Conservation (phyloP, 2,797 vertebrate species). For the Emydoidea blandingii region DNA sequence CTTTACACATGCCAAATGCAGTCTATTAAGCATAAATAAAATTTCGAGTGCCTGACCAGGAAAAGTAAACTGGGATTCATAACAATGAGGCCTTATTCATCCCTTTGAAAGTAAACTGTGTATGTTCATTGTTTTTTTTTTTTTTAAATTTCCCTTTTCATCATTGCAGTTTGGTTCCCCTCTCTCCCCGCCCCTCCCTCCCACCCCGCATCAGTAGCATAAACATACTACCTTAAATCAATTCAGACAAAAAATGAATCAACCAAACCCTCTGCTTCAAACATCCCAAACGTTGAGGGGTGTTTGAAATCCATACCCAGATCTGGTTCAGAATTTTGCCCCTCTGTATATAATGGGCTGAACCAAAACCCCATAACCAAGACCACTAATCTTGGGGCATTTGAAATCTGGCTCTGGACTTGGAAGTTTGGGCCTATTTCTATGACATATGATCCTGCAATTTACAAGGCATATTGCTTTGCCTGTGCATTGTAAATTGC, state of each 20-base stretch:
- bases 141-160: slow-evolving; percentile 5
- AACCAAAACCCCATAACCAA: slow-evolving; percentile 58
- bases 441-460: neutral
- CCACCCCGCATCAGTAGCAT: slow-evolving; percentile 58
- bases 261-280: slow-evolving; percentile 21
- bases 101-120: slow-evolving; percentile 75
- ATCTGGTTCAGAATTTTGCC: slow-evolving; percentile 68
- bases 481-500: accelerated
- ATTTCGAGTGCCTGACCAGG: slow-evolving; percentile 81
- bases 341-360: slow-evolving; percentile 46
- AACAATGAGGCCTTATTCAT: slow-evolving; percentile 82
- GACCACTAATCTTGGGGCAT: slow-evolving; percentile 69
- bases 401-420: slow-evolving; percentile 57
- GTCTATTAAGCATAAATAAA: slow-evolving; percentile 86
- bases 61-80: slow-evolving; percentile 82
- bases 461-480: neutral
- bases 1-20: slow-evolving; percentile 84
- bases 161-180: slow-evolving; percentile 55
- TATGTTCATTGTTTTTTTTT: slow-evolving; percentile 59
- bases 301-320: slow-evolving; percentile 50
- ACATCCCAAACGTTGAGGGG: slow-evolving; percentile 67
- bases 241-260: slow-evolving; percentile 45
- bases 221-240: slow-evolving; percentile 51
- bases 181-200: neutral
- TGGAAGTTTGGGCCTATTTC: neutral